phyloP scores from a whole-genome alignment of 2,797 vertebrate species.

The Cottoperca gobio region DNA sequence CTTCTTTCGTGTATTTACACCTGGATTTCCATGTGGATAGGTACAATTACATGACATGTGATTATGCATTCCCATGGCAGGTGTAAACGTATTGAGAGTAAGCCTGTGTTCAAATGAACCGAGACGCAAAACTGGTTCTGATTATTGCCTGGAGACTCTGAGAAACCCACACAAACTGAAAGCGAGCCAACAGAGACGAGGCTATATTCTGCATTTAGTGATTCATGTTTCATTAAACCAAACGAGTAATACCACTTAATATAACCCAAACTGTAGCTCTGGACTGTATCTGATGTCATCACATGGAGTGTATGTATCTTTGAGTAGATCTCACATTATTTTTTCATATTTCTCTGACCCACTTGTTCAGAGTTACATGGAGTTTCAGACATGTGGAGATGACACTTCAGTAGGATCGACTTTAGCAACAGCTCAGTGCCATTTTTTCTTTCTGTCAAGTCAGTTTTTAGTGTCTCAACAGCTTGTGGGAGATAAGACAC shows the following conservation, averaged over 20 bases:
- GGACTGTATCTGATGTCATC: conserved; percentile 28
- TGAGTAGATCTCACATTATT: conserved; percentile 62
- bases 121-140: conserved; percentile 10
- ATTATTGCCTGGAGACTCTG: conserved; percentile 36
- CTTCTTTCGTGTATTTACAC: not conserved
- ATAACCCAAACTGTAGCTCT: conserved; percentile 27
- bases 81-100: not conserved
- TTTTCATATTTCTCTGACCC: conserved; percentile 83
- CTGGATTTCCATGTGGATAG: not conserved
- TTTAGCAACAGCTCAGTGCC: conserved; percentile 55
- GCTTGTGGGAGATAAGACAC: conserved; percentile 79
- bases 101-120: conserved; percentile 5
- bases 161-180: conserved; percentile 29
- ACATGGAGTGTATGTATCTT: conserved; percentile 4
- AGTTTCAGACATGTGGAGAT: conserved; percentile 55
- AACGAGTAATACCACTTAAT: conserved; percentile 45
- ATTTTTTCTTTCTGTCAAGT: conserved; percentile 75
- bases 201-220: conserved; percentile 42
- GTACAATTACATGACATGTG: not conserved
- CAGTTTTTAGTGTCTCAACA: conserved; percentile 72
- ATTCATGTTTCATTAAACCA: conserved; percentile 49
- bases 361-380: conserved; percentile 74
- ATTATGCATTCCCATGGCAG: conserved; percentile 11
- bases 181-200: conserved; percentile 16
- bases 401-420: conserved; percentile 69